Percentiles rank a stretch among this genome's conserved stretches.
phyloP scores from a whole-genome alignment of 2,113 vertebrate genomes.

The Oostethus manadensis region DNA sequence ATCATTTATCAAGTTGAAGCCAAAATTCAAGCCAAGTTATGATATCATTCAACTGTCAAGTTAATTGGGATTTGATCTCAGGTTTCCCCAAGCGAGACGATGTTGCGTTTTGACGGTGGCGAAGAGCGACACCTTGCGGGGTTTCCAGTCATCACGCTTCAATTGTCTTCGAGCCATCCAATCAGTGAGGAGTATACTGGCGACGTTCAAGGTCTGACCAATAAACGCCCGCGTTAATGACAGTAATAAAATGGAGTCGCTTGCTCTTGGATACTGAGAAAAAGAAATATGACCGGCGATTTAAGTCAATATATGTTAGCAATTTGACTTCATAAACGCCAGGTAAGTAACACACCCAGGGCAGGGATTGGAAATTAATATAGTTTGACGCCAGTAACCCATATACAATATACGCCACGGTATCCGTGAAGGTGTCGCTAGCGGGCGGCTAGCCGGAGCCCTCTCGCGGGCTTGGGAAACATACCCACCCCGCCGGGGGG shows the following conservation, averaged over 20 bases:
- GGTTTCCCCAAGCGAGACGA: neutral
- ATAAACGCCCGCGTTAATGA: slow-evolving; percentile 23
- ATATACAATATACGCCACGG: neutral
- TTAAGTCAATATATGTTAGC: neutral
- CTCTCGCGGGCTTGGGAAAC: neutral
- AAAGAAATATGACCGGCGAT: neutral
- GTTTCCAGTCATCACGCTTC: neutral
- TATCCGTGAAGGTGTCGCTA: neutral
- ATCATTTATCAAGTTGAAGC: neutral
- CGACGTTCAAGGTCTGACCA: slow-evolving; percentile 9
- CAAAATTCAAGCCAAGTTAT: neutral
- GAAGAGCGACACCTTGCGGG: slow-evolving; percentile 41
- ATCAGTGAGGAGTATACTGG: slow-evolving; percentile 32
- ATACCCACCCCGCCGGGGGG: too few species aligned
- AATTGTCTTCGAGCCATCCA: slow-evolving; percentile 11
- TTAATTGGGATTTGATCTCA: neutral
- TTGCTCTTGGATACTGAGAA: neutral
- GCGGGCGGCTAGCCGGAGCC: slow-evolving; percentile 23
- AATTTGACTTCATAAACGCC: neutral
- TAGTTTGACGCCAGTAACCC: neutral
- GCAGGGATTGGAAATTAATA: rapidly evolving
- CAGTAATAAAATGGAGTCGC: slow-evolving; percentile 21
- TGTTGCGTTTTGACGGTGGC: neutral
- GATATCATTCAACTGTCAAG: too few species aligned
- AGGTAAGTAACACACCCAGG: slow-evolving; percentile 19